Base-by-base conservation (phyloP, 2,113 vertebrate genomes). In the Microtus pennsylvanicus region DNA sequence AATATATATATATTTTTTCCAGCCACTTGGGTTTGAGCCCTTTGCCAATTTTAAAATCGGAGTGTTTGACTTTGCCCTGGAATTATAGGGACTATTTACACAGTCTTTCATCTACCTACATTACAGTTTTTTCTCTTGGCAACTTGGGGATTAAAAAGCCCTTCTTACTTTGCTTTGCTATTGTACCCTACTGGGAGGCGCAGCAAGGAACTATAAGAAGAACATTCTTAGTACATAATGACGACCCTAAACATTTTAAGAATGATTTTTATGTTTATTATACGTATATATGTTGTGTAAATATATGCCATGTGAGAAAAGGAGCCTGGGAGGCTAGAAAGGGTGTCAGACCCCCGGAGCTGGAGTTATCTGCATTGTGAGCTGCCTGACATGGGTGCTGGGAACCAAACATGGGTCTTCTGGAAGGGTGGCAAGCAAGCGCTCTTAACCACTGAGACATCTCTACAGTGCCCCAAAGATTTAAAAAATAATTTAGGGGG, bases 31-130 rank as follows among this genome's bases (percentile, higher is more conserved):
- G 28, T 80, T 76, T 61, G 78, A n/a, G 47, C 26, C 38, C 17
- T 89, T 80, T 94, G 88, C 3, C 38, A 21, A 61, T 80, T 93
- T 94, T 89, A 30, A 80, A 91, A 78, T 67, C 42, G n/a, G 3
- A 5, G 67, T 91, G 19, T 75, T 55, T n/a, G 16, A 67, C 88
- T 19, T 80, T 33, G 14, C 61, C 38, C 17, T 47, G 58, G 38
- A 83, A 22, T 12, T 92, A 19, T 58, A 91, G 4, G n/a, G 35
- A 28, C 47, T 91, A 5, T 93, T 88, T 75, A 86, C 19, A 67
- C 55, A 67, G 76, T 58, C 38, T 78, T 55, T 83, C n/a, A 14
- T 55, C 38, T 55, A 22, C 10, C 35, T 38, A 74, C 30, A 78
- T 50, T 67, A 33, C 26, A 45, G 7, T 19, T 45, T 11, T 58